Conservation (phyloP, 2,797 vertebrate species). For the Poecilia wingei region DNA sequence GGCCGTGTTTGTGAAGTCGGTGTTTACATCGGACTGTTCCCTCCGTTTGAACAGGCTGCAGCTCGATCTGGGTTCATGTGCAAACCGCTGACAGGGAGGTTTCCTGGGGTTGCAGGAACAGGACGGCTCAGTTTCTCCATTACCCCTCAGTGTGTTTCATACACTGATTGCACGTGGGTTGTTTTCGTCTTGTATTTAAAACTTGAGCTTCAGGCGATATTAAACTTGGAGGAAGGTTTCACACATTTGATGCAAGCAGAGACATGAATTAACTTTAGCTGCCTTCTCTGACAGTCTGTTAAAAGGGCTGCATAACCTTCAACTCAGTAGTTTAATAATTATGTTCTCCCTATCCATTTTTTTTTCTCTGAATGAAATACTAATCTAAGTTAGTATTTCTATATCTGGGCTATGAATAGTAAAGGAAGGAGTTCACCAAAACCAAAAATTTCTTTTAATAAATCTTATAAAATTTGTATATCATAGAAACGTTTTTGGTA, state of each 20-base stretch:
- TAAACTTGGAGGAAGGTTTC: conserved; percentile 43
- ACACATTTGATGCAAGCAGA: conserved; percentile 39
- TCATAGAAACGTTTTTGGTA: background rate
- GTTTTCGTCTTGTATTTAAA: conserved; percentile 28
- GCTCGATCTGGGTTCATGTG: conserved; percentile 39
- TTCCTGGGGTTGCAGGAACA: conserved; percentile 38
- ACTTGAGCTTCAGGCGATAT: conserved; percentile 35
- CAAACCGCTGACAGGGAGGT: conserved; percentile 43
- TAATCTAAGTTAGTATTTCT: background rate
- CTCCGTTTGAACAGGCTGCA: conserved; percentile 48
- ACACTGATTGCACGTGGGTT: conserved; percentile 31
- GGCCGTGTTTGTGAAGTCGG: conserved; percentile 11
- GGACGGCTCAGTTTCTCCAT: conserved; percentile 32
- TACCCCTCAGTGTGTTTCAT: conserved; percentile 36
- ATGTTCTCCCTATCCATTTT: background rate
- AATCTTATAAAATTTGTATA: background rate
- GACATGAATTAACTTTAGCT: conserved; percentile 16
- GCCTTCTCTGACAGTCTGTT: background rate
- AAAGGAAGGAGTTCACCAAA: background rate
- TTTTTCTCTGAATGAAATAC: background rate
- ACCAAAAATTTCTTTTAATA: background rate
- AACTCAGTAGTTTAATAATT: background rate
- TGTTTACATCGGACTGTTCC: conserved; percentile 29
- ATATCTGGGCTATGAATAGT: background rate
- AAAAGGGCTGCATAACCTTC: background rate